phyloP scores from a whole-genome alignment of 1,140 invertebrate genomes.

The Orussus abietinus region DNA sequence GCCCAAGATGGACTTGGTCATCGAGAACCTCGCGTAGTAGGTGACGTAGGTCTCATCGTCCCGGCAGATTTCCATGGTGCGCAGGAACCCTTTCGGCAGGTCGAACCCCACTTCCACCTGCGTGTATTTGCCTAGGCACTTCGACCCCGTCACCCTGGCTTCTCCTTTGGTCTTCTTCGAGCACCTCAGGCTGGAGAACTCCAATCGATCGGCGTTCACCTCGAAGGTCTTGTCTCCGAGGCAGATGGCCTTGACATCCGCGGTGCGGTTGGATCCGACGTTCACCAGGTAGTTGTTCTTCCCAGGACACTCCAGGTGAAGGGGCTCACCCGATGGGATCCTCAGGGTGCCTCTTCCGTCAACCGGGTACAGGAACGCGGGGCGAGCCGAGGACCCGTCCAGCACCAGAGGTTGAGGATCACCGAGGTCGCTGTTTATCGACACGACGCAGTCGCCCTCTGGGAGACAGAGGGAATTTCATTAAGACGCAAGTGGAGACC shows the following conservation, averaged over 20 bases:
- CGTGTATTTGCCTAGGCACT: conserved; percentile 3
- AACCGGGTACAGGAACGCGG: conserved; percentile 27
- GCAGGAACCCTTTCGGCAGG: conserved; percentile 28
- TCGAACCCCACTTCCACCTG: conserved; percentile 31
- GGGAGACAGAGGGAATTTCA: no score
- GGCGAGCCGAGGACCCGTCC: no score
- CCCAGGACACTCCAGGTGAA: conserved; percentile 31
- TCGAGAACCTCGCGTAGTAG: conserved; percentile 41
- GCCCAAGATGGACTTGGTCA: conserved; percentile 29
- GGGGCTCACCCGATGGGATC: conserved; percentile 11
- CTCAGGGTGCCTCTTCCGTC: conserved; percentile 2
- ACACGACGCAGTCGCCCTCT: conserved; percentile 23
- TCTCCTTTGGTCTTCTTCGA: not conserved
- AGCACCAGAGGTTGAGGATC: conserved; percentile 33
- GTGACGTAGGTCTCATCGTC: conserved; percentile 43
- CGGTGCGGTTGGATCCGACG: not conserved
- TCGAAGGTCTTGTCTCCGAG: conserved; percentile 20
- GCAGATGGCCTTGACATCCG: conserved; percentile 19
- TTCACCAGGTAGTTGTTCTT: conserved; percentile 23
- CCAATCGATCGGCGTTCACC: conserved; percentile 6
- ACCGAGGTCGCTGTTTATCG: conserved; percentile 26
- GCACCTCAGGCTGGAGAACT: conserved; percentile 22
- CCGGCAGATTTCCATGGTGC: conserved; percentile 47
- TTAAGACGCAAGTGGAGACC: no score
- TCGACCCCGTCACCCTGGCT: not conserved